Evolutionary conservation across 2,888 invertebrate species (phyloP).

Genomic region (Holacanthella duospinosa): DNA sequence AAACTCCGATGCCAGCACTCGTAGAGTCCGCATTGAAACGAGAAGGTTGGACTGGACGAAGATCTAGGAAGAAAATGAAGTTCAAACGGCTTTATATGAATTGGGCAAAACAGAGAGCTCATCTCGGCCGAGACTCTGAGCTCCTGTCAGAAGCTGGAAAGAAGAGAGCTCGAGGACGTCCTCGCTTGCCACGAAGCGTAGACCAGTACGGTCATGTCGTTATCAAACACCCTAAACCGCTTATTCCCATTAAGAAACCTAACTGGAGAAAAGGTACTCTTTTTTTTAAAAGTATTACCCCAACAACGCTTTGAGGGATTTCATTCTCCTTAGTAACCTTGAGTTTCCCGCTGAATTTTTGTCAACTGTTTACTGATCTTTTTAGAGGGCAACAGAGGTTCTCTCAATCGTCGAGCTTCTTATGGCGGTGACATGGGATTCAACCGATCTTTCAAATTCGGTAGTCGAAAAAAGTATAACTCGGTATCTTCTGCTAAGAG

Average conservation of each 20-base stretch:
- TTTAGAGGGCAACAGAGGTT: neutral
- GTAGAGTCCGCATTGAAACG: conserved; percentile 8
- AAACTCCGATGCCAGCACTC: conserved; percentile 1
- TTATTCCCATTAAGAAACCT: neutral
- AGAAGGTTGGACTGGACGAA: conserved; percentile 7
- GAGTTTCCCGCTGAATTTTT: too few relatives aligned
- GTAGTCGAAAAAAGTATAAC: neutral
- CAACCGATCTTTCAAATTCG: neutral
- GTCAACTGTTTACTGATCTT: neutral
- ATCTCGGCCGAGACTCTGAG: neutral
- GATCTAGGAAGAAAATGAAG: neutral
- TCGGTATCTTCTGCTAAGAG: neutral
- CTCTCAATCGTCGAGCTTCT: neutral
- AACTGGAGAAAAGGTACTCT: neutral
- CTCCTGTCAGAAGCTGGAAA: neutral
- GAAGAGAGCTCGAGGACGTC: neutral
- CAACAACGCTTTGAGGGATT: too few relatives aligned
- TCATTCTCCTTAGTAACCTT: too few relatives aligned
- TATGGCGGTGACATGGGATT: neutral
- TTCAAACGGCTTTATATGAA: neutral
- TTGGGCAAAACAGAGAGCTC: neutral
- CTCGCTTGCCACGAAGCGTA: neutral
- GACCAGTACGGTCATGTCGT: neutral
- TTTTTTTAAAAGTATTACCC: neutral
- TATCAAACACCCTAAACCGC: neutral